These are phyloP conservation scores for Tipula vernalis DNA, from an alignment of 2,888 invertebrate species.

Conservation along the genomic window DNA sequence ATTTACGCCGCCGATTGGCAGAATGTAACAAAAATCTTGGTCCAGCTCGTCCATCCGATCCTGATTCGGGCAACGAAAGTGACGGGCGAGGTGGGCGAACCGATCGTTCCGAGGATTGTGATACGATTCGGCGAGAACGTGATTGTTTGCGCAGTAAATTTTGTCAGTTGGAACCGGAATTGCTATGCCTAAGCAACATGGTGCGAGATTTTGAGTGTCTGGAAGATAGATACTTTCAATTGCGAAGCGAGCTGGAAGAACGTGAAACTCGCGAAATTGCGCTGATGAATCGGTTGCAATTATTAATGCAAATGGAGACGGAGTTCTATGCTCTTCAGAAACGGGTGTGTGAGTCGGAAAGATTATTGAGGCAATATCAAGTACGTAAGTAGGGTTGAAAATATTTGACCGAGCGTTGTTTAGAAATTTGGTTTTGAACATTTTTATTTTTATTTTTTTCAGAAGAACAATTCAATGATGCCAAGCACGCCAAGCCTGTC, in stretches of 20 bases:
- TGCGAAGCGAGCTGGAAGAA: neutral
- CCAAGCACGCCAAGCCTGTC: neutral
- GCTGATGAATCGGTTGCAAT: neutral
- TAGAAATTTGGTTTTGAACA: neutral
- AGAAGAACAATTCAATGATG: neutral
- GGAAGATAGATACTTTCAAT: neutral
- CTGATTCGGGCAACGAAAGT: neutral
- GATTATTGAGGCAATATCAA: neutral
- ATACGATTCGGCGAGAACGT: neutral
- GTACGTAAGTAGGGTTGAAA: neutral
- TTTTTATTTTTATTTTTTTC: neutral
- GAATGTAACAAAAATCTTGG: neutral
- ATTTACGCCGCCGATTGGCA: neutral
- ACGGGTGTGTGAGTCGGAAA: neutral
- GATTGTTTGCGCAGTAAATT: neutral
- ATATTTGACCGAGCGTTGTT: neutral
- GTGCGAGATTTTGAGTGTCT: neutral
- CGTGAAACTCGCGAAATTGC: neutral
- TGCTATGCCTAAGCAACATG: neutral
- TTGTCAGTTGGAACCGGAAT: neutral
- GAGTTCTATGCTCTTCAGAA: neutral
- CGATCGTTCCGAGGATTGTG: neutral
- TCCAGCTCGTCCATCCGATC: neutral
- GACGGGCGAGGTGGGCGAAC: neutral
- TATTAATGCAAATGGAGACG: neutral